These are phyloP conservation scores for Petroica traversi DNA, from an alignment of 2,113 vertebrate species.

Conservation along the genomic window DNA sequence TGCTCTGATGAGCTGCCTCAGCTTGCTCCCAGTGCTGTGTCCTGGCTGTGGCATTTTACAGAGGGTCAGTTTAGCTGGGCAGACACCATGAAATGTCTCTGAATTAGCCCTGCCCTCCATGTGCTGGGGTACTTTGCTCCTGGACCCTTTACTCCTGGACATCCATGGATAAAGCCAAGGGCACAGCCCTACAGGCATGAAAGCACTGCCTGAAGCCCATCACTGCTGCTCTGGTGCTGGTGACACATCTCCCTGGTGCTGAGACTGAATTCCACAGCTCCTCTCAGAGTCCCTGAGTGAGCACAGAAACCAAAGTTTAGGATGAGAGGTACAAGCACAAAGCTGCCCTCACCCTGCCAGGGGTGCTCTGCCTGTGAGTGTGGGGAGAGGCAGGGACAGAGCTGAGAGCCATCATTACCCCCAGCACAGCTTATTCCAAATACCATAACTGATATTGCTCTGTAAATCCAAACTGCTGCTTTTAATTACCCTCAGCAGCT, in stretches of 20 bases:
- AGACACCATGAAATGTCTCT: background rate
- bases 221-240: background rate
- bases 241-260: background rate
- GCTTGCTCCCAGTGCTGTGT: background rate
- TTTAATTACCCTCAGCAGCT: background rate
- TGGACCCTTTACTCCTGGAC: background rate
- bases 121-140: background rate
- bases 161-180: accelerated
- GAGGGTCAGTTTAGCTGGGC: accelerated
- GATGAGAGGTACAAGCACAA: background rate
- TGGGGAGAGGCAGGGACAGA: background rate
- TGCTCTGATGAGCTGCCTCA: background rate
- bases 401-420: background rate
- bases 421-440: background rate
- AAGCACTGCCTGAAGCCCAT: background rate
- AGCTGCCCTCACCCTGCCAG: background rate
- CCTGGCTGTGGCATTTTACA: background rate
- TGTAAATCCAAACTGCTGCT: accelerated
- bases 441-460: background rate
- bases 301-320: background rate
- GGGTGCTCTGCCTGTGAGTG: background rate
- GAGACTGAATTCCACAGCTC: background rate
- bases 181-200: background rate
- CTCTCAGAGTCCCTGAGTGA: background rate
- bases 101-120: background rate